These are phyloP conservation scores for Pristionchus entomophagus DNA, from an alignment of 2,888 invertebrate species.

Conservation along the genomic window DNA sequence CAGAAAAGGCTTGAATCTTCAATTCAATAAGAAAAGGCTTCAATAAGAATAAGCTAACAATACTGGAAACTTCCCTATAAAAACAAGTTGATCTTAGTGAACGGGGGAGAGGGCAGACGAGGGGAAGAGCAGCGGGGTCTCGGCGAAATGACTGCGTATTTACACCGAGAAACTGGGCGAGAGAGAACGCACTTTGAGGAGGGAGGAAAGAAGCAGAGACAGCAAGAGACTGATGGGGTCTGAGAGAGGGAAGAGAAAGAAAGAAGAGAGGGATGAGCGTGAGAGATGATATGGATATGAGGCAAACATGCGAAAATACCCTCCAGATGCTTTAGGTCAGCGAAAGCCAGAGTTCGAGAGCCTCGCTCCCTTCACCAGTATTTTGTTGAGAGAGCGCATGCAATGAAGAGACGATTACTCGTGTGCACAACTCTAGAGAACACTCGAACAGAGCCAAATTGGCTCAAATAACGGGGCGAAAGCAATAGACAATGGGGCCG, in stretches of 20 bases:
- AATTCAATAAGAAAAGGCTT: neutral
- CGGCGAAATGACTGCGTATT: conserved; percentile 30
- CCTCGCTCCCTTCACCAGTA: too few relatives aligned
- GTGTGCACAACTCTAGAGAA: neutral
- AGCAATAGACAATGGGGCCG: conserved; percentile 4
- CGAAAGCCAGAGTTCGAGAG: neutral
- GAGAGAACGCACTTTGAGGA: neutral
- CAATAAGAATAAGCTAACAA: too few relatives aligned
- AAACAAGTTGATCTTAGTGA: neutral
- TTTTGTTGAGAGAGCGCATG: too few relatives aligned
- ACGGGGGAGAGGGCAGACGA: neutral
- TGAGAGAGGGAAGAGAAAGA: conserved; percentile 7
- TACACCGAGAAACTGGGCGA: neutral
- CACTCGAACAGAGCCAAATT: neutral
- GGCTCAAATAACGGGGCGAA: neutral
- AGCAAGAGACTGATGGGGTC: neutral
- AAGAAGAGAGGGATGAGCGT: conserved; percentile 8
- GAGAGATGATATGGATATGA: conserved; percentile 37
- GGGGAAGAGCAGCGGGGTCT: neutral
- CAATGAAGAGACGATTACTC: too few relatives aligned
- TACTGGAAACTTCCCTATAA: neutral
- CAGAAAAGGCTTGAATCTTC: neutral
- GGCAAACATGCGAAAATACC: neutral
- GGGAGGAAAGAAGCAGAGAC: neutral
- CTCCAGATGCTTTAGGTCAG: neutral